Evolutionary conservation across 2,888 invertebrate genomes (phyloP), one percentile per base, ranked within the genome.

Genomic region (Cerastis leucographa): DNA sequence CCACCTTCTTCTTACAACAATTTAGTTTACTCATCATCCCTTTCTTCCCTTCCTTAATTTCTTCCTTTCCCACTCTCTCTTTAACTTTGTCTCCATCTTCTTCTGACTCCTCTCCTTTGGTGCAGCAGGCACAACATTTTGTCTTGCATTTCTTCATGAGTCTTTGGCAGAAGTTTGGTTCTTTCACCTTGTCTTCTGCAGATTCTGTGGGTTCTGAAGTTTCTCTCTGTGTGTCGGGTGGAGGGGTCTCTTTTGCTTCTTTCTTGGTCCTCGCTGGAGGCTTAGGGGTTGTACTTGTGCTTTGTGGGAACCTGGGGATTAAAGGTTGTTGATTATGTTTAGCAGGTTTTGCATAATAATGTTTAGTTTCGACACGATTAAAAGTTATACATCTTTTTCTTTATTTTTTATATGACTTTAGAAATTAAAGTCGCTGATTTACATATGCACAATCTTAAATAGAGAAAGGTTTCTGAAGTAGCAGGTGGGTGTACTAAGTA

Each of bases 111-210:
- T 93, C 91, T 3, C 91, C 90, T 83, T 94, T 95, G 40, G 92
- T 89, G 80, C 96, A 97, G 84, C 96, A 96, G n/a, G 97, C 93
- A 81, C 97, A 97, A 83, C 97, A 96, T 84, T 94, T 95, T 12
- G 90, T 87, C 76, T 94, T 95, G 80, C 96, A 96, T 84, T 96
- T 96, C 5, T 94, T 94, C 89, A 96, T 92, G 12, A 96, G 89
- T 19, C 96, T 88, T 51, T 91, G 90, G 83, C 96, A 95, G 75
- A 96, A 93, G 89, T 95, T 96, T 0, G 93, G 93, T 62, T 89
- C 90, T 86, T 94, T 95, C 5, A 87, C 77, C 6, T 88, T 84
- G 3, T 90, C 86, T 25, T 85, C 87, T 35, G 77, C 35, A 22
- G 80, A 19, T 29, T 85, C 78, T 8, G 73, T 86, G 1, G 86